Base-by-base conservation (phyloP, 2,797 vertebrate species). In the Harpagifer antarcticus region DNA sequence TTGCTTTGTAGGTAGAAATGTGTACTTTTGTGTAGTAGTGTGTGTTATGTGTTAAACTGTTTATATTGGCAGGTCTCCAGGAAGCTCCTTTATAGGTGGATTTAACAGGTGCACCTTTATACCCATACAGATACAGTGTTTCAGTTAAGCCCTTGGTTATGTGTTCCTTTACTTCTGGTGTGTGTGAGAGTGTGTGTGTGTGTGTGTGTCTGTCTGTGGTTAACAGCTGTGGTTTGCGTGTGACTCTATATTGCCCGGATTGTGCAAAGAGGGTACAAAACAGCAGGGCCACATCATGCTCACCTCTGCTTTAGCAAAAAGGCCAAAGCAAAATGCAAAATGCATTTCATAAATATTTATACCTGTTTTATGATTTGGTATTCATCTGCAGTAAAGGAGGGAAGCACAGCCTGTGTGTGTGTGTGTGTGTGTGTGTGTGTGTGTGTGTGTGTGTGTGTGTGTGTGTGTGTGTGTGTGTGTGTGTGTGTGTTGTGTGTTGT, bases 301-400 rank as follows among this genome's bases (percentile, higher is more conserved):
- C 82, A 88, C 82, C 87, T 80, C 69, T 75, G 68, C 71, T 75
- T 84, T 80, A 71, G 78, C 53, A 72, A 82, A 83, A 75, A 86
- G 87, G 72, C 72, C 79, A 80, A 85, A 84, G 73, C n/a, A n/a
- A n/a, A n/a, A n/a, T n/a, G n/a, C n/a, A n/a, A n/a, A 91, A 92
- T 90, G 72, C 81, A 91, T 87, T 93, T 91, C 91, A 93, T 93
- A 90, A 92, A 93, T 93, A 93, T 93, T 90, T 92, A 93, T 93
- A 84, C 67, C 76, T 64, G 47, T 85, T 84, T 57, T 88, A 68
- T 85, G 79, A 92, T 93, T 92, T 89, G 69, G 89, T 86, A 91
- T 91, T 91, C 89, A 90, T 89, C 84, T 69, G 61, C 64, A 67
- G 63, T 66, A 71, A 56, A 63, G 66, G 71, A 70, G 44, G 58